Evolutionary conservation across 2,113 vertebrate genomes (phyloP).

Genomic region (Varanus salvator): DNA sequence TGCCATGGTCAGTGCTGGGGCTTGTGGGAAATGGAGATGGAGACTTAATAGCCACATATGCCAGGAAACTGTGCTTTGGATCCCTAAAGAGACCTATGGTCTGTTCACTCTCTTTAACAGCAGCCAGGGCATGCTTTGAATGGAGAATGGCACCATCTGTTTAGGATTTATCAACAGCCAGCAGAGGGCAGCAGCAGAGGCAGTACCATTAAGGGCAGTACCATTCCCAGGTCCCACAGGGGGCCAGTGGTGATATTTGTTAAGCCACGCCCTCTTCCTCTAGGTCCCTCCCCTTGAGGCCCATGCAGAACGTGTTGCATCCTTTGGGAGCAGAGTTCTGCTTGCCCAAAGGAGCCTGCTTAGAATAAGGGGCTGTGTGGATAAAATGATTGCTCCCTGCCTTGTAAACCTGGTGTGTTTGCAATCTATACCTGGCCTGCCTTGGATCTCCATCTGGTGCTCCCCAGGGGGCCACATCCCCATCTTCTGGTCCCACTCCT

Average conservation of each 20-base stretch:
- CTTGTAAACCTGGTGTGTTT: too few relatives aligned
- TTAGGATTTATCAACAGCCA: not conserved
- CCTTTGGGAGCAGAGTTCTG: not conserved
- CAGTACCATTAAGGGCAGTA: not conserved
- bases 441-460: not conserved
- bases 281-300: not conserved
- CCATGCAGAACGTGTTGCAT: not conserved
- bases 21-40: conserved; percentile 6
- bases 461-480: not conserved
- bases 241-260: not conserved
- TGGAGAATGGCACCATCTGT: not conserved
- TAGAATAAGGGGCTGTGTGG: not conserved
- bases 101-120: not conserved
- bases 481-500: too few relatives aligned
- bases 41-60: not conserved
- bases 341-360: not conserved
- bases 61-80: not conserved
- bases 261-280: not conserved
- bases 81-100: not conserved
- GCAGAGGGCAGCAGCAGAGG: not conserved
- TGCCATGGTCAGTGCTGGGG: not conserved
- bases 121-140: not conserved
- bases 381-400: too few relatives aligned
- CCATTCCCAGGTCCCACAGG: not conserved
- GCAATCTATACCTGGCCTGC: too few relatives aligned